Evolutionary conservation across 2,113 vertebrate genomes (phyloP).

Genomic region (Perognathus longimembris): DNA sequence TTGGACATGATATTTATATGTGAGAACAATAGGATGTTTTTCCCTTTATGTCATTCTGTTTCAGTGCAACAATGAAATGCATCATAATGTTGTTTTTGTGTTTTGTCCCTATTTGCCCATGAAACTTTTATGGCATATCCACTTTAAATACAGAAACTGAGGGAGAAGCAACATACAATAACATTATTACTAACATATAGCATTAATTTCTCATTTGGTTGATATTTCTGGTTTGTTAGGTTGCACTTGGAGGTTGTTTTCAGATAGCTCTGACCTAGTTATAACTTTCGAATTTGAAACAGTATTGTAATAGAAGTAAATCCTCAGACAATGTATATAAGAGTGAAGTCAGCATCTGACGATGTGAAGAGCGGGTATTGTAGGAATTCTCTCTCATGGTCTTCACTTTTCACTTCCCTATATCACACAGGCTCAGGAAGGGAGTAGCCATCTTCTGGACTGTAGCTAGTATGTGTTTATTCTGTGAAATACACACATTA

Average conservation of each 20-base stretch:
- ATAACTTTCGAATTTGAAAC: constrained; percentile 56
- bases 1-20: constrained; percentile 61
- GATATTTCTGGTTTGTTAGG: constrained; percentile 64
- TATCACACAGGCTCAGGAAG: not conserved
- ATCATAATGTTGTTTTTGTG: constrained; percentile 52
- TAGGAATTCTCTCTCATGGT: not conserved
- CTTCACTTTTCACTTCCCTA: not conserved
- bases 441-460: constrained; percentile 10
- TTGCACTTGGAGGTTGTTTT: constrained; percentile 51
- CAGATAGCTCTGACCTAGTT: constrained; percentile 33
- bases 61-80: constrained; percentile 43
- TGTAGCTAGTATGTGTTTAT: constrained; percentile 26
- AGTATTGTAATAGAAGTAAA: constrained; percentile 11
- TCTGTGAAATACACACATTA: constrained; percentile 21
- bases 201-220: constrained; percentile 48
- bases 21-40: constrained; percentile 69
- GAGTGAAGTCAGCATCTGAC: constrained; percentile 22
- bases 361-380: not conserved
- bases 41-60: constrained; percentile 28
- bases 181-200: constrained; percentile 55
- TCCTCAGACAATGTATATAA: not conserved
- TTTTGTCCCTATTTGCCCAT: constrained; percentile 58
- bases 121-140: constrained; percentile 31
- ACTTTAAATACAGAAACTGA: constrained; percentile 61
- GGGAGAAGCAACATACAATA: not conserved